These are phyloP conservation scores for Danionella dracula DNA, from an alignment of 2,797 vertebrate genomes.

Conservation along the genomic window DNA sequence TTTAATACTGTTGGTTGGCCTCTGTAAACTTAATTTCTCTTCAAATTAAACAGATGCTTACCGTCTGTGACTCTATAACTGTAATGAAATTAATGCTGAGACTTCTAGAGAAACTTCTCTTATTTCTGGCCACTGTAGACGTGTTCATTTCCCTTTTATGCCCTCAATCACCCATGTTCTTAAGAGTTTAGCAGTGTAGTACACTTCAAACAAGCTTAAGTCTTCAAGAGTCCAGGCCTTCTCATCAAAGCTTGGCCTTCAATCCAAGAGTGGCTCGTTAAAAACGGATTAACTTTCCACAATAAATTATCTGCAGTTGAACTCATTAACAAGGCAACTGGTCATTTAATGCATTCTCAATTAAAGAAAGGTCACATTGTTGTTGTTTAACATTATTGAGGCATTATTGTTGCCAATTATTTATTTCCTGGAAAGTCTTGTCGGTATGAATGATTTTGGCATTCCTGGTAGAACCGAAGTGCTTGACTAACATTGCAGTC, in stretches of 20 bases:
- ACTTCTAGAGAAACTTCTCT: background rate
- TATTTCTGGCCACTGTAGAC: background rate
- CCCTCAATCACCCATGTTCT: constrained; percentile 14
- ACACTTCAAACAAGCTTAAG: constrained; percentile 36
- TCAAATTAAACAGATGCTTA: too few species aligned
- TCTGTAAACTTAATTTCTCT: too few species aligned
- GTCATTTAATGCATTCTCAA: constrained; percentile 47
- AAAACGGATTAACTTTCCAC: constrained; percentile 61
- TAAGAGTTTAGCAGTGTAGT: constrained; percentile 7
- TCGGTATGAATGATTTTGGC: background rate
- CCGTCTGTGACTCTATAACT: too few species aligned
- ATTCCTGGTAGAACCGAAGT: background rate
- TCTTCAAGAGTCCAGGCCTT: constrained; percentile 2
- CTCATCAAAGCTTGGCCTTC: constrained; percentile 23
- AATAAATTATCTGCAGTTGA: constrained; percentile 38
- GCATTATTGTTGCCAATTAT: constrained; percentile 1
- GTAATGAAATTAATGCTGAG: background rate
- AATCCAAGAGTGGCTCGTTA: constrained; percentile 55
- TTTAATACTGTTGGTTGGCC: too few species aligned
- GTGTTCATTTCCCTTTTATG: background rate
- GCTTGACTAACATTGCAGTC: background rate
- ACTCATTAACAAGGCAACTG: constrained; percentile 51
- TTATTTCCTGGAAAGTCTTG: background rate
- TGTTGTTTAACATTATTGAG: constrained; percentile 6
- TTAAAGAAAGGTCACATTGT: constrained; percentile 12